Evolutionary conservation across 2,113 vertebrate genomes (phyloP), one percentile per base, ranked within the genome.

Genomic region (Calonectris borealis): DNA sequence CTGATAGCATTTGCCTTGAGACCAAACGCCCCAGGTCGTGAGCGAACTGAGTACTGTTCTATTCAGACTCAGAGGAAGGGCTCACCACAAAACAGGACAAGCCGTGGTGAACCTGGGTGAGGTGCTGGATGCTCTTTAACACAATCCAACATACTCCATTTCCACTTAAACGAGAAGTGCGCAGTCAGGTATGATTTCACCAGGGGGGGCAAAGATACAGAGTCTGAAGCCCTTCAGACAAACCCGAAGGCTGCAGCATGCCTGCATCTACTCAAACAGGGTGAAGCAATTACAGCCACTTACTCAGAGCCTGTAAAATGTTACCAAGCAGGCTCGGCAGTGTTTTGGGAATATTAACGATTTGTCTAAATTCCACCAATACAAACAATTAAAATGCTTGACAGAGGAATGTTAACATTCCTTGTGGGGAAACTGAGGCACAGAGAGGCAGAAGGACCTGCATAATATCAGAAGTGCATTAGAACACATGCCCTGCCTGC

Each of bases 221-320:
- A 72, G n/a, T 3, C 58, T 48, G 44, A 62, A 46, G 62, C 52
- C 66, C 61, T 62, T 16, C 49, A 21, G 72, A 26, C 26, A 38
- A 42, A 38, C 36, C 49, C 69, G 10, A 8, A 9, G 72, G 72
- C 66, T 66, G 78, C 84, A 48, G 32, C 6, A 0, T 15, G 26
- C 72, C 71, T 44, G 40, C 5, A 55, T 44, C 88, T n/a, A 8
- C 66, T 62, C 60, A 38, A 34, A 75, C n/a, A 10, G 40, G 19
- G 31, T 7, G 17, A 48, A 60, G 58, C 0, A 20, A 69, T 69
- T 64, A 21, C 93, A 91, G 84, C 27, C 66, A 46, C 83, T 88
- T 83, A 87, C 83, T 91, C 88, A 88, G 49, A 69, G 79, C 55
- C 48, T 58, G 57, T 18, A 29, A 68, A 83, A 88, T 91, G 88